Base-by-base conservation (phyloP, 37 sponge, comb jelly and placozoan species). In the Sycon ciliatum region DNA sequence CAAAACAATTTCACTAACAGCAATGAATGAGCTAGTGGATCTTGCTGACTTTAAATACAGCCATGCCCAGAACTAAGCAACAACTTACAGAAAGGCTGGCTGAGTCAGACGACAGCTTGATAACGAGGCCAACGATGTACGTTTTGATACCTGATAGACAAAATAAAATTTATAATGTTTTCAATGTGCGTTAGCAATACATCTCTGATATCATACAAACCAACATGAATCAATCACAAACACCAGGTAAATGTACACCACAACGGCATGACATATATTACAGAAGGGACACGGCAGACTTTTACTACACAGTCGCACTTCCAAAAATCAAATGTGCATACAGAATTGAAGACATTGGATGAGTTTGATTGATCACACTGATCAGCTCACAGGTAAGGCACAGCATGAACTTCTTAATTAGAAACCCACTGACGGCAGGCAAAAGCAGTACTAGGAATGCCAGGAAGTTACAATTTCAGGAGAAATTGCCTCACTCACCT, bases 41-140 rank as follows among this genome's bases (percentile, higher is more conserved):
- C n/a, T n/a, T n/a, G n/a, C n/a, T n/a, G n/a, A n/a, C n/a, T n/a
- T n/a, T n/a, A n/a, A n/a, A n/a, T n/a, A n/a, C n/a, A n/a, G n/a
- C n/a, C n/a, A n/a, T n/a, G n/a, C n/a, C n/a, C n/a, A n/a, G n/a
- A n/a, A n/a, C n/a, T n/a, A n/a, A n/a, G n/a, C n/a, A n/a, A n/a
- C n/a, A n/a, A n/a, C 76, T 32, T 72, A 91, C 92, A 79, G 81
- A 79, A 38, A 75, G 24, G n/a, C 72, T 33, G n/a, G 57, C 76
- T 26, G 83, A 53, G 27, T 86, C 74, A 4, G 91, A 85, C 16
- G 99, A 98, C 30, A 87, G 24, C 60, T 98, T 98, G 69, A 98
- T 98, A 20, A 89, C 82, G 9, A 93, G 77, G 1, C 91, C 99
- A 11, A 98, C 99, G 60, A 93, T 98, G 72, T 83, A 98, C 60